Evolutionary conservation across 2,113 vertebrate genomes (phyloP).

Genomic region (Semicossyphus pulcher): DNA sequence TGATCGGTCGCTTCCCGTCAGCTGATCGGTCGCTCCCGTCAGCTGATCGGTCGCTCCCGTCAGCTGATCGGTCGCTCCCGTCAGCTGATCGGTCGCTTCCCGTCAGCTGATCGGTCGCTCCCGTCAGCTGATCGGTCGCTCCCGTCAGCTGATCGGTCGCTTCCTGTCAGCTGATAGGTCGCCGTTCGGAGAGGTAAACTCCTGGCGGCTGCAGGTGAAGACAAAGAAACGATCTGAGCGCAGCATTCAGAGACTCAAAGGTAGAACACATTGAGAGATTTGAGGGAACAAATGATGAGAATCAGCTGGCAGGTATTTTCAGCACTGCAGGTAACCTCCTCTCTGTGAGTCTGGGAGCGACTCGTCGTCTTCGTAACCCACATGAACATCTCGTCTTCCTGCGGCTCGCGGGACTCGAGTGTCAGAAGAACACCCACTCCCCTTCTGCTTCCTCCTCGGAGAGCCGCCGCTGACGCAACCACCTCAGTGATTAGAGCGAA

Average conservation of each 20-base stretch:
- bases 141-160: no score
- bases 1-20: no score
- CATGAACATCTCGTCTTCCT: not conserved
- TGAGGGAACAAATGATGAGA: not conserved
- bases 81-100: no score
- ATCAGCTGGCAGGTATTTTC: not conserved
- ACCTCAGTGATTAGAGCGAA: constrained; percentile 59
- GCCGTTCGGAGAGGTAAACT: no score
- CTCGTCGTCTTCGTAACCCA: not conserved
- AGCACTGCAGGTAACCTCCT: constrained; percentile 6
- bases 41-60: no score
- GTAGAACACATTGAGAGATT: no score
- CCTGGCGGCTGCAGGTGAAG: not conserved
- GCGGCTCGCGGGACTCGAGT: not conserved
- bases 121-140: no score
- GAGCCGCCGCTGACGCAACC: constrained; percentile 28
- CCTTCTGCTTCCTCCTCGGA: constrained; percentile 33
- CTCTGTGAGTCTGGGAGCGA: not conserved
- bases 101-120: no score
- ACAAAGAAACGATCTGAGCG: not conserved
- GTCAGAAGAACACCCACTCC: constrained; percentile 46
- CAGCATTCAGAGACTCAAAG: no score
- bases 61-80: no score
- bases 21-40: no score
- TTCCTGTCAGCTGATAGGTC: no score